Percentiles rank a stretch among this genome's conserved stretches.
phyloP scores from a whole-genome alignment of 2,888 invertebrate genomes.

The Quadroppia sp. region DNA sequence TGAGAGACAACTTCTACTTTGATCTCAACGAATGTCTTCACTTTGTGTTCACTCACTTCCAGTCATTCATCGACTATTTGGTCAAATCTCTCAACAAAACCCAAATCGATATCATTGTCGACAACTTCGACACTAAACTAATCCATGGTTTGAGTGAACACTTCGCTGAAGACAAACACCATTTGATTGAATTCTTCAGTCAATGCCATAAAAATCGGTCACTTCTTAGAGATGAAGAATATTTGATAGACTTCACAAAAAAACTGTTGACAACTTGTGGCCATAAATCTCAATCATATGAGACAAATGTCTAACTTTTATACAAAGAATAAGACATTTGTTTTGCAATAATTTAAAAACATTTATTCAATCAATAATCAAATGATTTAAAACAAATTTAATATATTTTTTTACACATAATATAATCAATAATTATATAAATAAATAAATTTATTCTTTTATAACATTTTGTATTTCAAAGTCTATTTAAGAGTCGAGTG shows the following conservation, averaged over 20 bases:
- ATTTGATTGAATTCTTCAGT: not conserved
- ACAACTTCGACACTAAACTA: conserved; percentile 8
- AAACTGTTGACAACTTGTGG: not conserved
- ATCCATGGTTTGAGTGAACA: not conserved
- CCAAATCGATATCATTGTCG: conserved; percentile 24
- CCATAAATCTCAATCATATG: too few species aligned
- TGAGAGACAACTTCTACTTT: conserved; percentile 18
- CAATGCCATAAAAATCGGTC: not conserved
- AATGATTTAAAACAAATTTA: too few species aligned
- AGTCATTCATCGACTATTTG: conserved; percentile 20
- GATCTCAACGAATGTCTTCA: conserved; percentile 22
- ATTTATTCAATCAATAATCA: too few species aligned
- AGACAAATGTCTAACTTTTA: too few species aligned
- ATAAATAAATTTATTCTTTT: too few species aligned
- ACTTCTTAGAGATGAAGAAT: conserved; percentile 1
- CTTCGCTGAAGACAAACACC: not conserved
- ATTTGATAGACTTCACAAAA: not conserved
- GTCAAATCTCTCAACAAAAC: conserved; percentile 3
- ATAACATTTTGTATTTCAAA: too few species aligned
- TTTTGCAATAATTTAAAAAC: too few species aligned
- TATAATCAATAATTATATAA: too few species aligned
- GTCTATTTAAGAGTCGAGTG: too few species aligned
- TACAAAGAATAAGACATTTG: too few species aligned
- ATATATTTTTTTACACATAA: too few species aligned
- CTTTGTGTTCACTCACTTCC: conserved; percentile 10